phyloP scores from a whole-genome alignment of 2,888 invertebrate genomes.

The Vannuccia rotundouncinata region DNA sequence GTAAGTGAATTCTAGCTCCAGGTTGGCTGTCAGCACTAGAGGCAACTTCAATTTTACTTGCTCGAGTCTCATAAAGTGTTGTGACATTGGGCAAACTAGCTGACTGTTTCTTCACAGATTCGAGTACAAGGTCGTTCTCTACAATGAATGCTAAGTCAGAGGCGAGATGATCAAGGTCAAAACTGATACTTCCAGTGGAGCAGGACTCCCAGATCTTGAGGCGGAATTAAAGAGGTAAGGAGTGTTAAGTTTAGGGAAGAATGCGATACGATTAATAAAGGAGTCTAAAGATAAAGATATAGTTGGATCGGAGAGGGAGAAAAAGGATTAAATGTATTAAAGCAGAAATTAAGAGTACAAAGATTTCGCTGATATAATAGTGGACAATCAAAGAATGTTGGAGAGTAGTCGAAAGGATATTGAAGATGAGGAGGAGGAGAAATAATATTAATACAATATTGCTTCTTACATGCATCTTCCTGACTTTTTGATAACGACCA shows the following conservation, averaged over 20 bases:
- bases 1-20: neutral
- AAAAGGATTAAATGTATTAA: too few relatives aligned
- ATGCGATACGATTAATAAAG: neutral
- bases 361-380: too few relatives aligned
- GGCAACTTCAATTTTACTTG: neutral
- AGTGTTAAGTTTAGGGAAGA: too few relatives aligned
- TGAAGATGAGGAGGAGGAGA: too few relatives aligned
- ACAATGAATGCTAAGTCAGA: neutral
- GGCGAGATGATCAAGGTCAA: neutral
- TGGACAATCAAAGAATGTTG: too few relatives aligned
- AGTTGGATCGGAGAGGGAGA: too few relatives aligned
- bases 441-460: too few relatives aligned
- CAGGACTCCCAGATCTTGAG: neutral
- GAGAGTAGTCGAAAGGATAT: too few relatives aligned
- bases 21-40: neutral
- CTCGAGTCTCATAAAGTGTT: neutral
- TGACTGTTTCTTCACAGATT: neutral
- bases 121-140: neutral
- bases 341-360: too few relatives aligned
- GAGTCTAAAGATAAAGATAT: neutral
- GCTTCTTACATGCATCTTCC: neutral
- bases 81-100: neutral
- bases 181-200: constrained; percentile 1
- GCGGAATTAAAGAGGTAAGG: neutral
- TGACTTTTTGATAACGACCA: neutral